phyloP scores from a whole-genome alignment of 2,113 vertebrate genomes.

The Paratilapia polleni region DNA sequence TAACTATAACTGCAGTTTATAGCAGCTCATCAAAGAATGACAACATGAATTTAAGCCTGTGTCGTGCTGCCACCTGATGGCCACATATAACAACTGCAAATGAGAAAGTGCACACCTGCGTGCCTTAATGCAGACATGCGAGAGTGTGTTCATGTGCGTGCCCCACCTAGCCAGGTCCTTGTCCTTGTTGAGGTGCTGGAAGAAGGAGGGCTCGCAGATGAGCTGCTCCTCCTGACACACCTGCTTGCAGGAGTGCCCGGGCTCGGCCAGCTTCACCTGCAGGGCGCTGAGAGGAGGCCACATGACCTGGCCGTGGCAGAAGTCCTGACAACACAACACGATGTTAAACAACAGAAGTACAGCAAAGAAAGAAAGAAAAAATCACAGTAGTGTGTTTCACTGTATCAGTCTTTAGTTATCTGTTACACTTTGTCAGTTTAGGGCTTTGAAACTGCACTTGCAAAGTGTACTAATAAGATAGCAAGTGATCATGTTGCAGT shows the following conservation, averaged over 20 bases:
- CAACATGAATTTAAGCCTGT: not conserved
- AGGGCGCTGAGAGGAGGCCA: constrained; percentile 94
- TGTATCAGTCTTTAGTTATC: too few species aligned
- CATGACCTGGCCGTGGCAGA: constrained; percentile 99
- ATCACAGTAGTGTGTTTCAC: too few species aligned
- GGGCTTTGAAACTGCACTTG: too few species aligned
- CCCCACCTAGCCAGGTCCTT: constrained; percentile 84
- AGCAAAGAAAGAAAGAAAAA: not conserved
- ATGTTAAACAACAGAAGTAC: not conserved
- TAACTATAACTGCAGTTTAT: not conserved
- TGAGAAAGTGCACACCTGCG: not conserved
- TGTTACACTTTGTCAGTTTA: too few species aligned
- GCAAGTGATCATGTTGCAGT: too few species aligned
- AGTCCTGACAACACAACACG: constrained; percentile 83
- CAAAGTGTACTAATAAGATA: too few species aligned
- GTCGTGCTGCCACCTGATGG: constrained; percentile 38
- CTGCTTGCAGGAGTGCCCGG: constrained; percentile 93
- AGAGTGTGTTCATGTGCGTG: too few species aligned
- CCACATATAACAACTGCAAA: not conserved
- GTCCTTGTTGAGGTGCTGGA: constrained; percentile 99
- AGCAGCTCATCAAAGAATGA: not conserved
- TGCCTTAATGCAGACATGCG: not conserved
- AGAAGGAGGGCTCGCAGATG: constrained; percentile 98
- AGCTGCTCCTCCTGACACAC: constrained; percentile 97
- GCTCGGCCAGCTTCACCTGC: constrained; percentile 91